Evolutionary conservation across 2,797 vertebrate species (phyloP).

Genomic region (Echiichthys vipera): DNA sequence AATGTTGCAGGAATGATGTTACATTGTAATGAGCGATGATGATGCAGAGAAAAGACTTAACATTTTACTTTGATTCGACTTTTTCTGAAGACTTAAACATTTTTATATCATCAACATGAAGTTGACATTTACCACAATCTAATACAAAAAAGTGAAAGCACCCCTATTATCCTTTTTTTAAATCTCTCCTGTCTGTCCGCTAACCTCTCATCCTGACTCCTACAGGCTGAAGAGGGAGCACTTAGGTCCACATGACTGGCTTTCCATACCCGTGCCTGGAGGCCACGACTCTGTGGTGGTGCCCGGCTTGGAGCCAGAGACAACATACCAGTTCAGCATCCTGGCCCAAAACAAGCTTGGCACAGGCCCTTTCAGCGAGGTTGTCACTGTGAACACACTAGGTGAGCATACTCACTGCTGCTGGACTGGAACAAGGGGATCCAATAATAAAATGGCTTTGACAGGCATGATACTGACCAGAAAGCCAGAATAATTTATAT

Average conservation of each 20-base stretch:
- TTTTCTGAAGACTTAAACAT: neutral
- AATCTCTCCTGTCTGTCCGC: constrained; percentile 7
- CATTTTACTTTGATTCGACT: neutral
- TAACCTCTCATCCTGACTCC: constrained; percentile 36
- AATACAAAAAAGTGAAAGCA: neutral
- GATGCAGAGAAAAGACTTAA: neutral
- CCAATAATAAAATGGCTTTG: constrained; percentile 14
- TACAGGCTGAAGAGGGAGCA: constrained; percentile 89
- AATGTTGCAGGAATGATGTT: neutral
- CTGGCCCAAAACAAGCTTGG: constrained; percentile 97
- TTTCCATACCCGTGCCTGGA: constrained; percentile 87
- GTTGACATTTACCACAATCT: neutral
- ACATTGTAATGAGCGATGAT: neutral
- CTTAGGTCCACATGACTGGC: constrained; percentile 92
- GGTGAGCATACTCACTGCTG: constrained; percentile 68
- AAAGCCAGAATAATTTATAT: neutral
- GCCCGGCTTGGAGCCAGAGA: constrained; percentile 90
- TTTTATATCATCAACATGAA: neutral
- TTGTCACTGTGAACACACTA: constrained; percentile 92
- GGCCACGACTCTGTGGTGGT: constrained; percentile 88
- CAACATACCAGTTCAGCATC: constrained; percentile 94
- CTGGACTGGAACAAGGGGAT: neutral
- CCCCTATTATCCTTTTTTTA: neutral
- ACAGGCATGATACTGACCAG: neutral
- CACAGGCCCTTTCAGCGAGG: constrained; percentile 96